Base-by-base conservation (phyloP, 1,140 invertebrate species). In the Leptopilina boulardi region DNA sequence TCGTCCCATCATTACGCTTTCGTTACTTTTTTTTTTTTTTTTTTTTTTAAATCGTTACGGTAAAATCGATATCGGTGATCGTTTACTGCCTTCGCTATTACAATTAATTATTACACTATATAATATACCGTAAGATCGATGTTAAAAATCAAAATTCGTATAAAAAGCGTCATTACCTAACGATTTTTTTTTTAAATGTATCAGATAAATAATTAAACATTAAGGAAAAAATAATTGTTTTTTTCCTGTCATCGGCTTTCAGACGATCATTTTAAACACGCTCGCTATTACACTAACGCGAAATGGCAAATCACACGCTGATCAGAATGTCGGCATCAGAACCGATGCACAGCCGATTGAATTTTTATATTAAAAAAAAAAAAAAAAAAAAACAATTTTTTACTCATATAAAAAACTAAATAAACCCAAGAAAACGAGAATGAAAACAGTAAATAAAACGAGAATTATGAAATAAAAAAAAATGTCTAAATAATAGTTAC, bases 91-190 rank as follows among this genome's bases (percentile, higher is more conserved):
- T 77, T 80, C 75, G 73, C 54, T 77, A 81, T 26, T 77, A 66
- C 59, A 66, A 66, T 76, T 70, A 76, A 54, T 73, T 66, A 74
- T 74, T 34, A 72, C 51, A 72, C 44, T 87, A 84, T n/a, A n/a
- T 85, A 85, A 83, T 83, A 87, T 87, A 87, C 83, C 83, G 80
- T 89, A 89, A 88, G 84, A 83, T 88, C 87, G 86, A 87, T 87
- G 81, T 89, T 87, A 87, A 89, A 90, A 91, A 90, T 87, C 89
- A 90, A 91, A 91, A 89, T 90, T 88, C 87, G 90, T 91, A 91
- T 91, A 91, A 91, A 91, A 91, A 90, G 90, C 89, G 86, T 90
- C 86, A 85, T 90, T 89, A 90, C 86, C 86, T 88, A 89, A 88
- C 84, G 86, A 86, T 87, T 66, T 38, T 38, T 38, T 6, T 3